Conservation (phyloP, 2,113 vertebrate genomes). For the Formicarius rufipectus region DNA sequence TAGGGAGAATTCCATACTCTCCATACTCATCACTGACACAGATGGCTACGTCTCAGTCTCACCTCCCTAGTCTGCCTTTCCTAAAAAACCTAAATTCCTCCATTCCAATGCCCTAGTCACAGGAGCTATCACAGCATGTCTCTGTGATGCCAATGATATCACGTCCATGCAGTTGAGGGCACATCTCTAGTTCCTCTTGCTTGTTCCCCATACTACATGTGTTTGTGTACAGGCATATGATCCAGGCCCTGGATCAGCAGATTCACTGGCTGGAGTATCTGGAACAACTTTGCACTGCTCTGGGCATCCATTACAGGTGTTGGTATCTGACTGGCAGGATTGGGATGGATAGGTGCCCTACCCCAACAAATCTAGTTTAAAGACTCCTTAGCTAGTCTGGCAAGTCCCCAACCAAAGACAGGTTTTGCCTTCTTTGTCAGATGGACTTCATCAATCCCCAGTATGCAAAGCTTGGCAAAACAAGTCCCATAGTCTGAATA, state of each 20-base stretch:
- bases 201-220: rapidly evolving
- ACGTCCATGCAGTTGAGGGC: too few species aligned
- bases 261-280: background rate
- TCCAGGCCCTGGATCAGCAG: background rate
- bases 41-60: background rate
- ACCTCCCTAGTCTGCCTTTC: background rate
- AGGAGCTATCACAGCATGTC: background rate
- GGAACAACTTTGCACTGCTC: background rate
- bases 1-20: background rate
- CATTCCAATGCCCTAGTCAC: background rate
- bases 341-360: background rate
- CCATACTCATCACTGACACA: background rate
- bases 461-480: background rate
- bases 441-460: background rate
- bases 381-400: background rate
- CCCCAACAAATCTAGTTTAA: background rate
- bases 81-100: background rate
- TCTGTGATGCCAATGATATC: background rate
- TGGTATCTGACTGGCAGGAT: background rate
- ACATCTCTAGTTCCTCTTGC: background rate
- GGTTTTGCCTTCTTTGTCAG: background rate
- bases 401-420: background rate
- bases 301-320: background rate
- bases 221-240: background rate
- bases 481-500: background rate